Base-by-base conservation (phyloP, 2,888 invertebrate species). In the Chalcosyrphus nemorum region DNA sequence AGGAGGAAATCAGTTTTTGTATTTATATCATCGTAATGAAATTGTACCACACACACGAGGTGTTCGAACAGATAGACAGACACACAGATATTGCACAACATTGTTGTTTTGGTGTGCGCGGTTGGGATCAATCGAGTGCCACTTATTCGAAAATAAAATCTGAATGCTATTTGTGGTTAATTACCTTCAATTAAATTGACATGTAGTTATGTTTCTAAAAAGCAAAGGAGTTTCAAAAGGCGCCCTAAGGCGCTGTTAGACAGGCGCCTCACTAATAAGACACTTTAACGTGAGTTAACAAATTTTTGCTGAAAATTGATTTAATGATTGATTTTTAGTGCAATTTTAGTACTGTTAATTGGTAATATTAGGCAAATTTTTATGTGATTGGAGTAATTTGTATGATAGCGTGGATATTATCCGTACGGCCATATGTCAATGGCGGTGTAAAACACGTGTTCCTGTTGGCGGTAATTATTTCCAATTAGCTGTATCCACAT, bases 11-110 rank as follows among this genome's bases (percentile, higher is more conserved):
- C 43, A 15, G 17, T n/a, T 45, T 61, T 54, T 6, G 5, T 52
- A 59, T 81, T 71, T 47, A n/a, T 59, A 17, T 27, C 38, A 4
- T 24, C 27, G 47, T 78, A 71, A 66, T 74, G 13, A 70, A 70
- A 70, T 57, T 65, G 52, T 43, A 77, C 61, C 70, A 61, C 68
- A 70, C 76, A 68, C 61, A 68, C 61, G 61, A 63, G 47, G 57
- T 59, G 52, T 52, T n/a, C 54, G 19, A 24, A 24, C 9, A 1
- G 32, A 45, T 9, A 11, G 59, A n/a, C 43, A 45, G 35, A n/a
- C n/a, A n/a, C n/a, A n/a, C n/a, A 21, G 13, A 29, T 63, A 52
- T 76, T 81, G 57, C 65, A 35, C 59, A 71, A 81, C 52, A 76
- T 47, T 81, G 61, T 63, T 61, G 61, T 47, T 35, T 52, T 47